Conservation (phyloP, 2,113 vertebrate genomes). For the Sus scrofa region T2T-Sscrofa CM000812.6:27377501-27378000, state of each 20-base stretch:
- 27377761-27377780: background rate
- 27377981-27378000: background rate
- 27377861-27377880: conserved; percentile 9
- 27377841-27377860: background rate
- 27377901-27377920: background rate
- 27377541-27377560: too few relatives aligned
- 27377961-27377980: background rate
- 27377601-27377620: background rate
- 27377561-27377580: too few relatives aligned
- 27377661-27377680: background rate
- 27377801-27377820: background rate
- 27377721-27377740: conserved; percentile 21
- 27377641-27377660: conserved; percentile 20
- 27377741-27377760: background rate
- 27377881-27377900: conserved; percentile 11
- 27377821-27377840: background rate
- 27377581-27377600: background rate
- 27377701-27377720: conserved; percentile 46
- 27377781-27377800: conserved; percentile 30
- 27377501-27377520: too few relatives aligned
- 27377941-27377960: background rate
- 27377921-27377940: background rate
- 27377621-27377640: conserved; percentile 15
- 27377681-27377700: background rate
- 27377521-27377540: too few relatives aligned